Percentiles rank a stretch among this genome's conserved stretches.
Conservation (phyloP, 1,140 invertebrate species). For the Maniola jurtina region DNA sequence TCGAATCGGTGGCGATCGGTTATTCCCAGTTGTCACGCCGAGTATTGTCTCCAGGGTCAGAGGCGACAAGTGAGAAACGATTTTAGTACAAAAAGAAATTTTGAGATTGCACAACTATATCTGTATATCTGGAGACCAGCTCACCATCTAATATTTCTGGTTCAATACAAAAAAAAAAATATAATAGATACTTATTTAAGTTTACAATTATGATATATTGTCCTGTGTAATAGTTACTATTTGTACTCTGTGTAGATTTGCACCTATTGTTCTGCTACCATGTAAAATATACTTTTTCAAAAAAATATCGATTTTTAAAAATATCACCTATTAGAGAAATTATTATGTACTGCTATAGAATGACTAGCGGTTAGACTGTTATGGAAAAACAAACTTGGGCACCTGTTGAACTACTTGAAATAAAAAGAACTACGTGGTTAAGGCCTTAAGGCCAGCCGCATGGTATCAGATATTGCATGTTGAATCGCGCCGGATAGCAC, state of each 20-base stretch:
- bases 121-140: neutral
- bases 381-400: neutral
- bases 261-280: conserved; percentile 27
- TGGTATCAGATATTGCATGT: too few relatives aligned
- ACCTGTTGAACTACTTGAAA: conserved; percentile 1
- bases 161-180: conserved; percentile 48
- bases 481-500: too few relatives aligned
- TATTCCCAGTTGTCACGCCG: too few relatives aligned
- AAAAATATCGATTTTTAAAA: conserved; percentile 21
- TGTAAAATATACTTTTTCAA: conserved; percentile 6
- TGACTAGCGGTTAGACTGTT: conserved; percentile 30
- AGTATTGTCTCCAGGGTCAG: too few relatives aligned
- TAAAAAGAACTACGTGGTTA: neutral
- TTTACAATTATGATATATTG: too few relatives aligned
- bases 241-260: conserved; percentile 50
- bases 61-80: too few relatives aligned
- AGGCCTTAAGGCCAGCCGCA: too few relatives aligned
- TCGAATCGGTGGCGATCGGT: too few relatives aligned
- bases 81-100: too few relatives aligned
- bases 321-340: conserved; percentile 36
- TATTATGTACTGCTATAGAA: conserved; percentile 35
- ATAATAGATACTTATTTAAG: conserved; percentile 23
- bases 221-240: conserved; percentile 35
- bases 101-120: too few relatives aligned
- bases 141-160: conserved; percentile 38